Evolutionary conservation across 2,888 invertebrate genomes (phyloP).

Genomic region (Hirtodrosophila alboralis): DNA sequence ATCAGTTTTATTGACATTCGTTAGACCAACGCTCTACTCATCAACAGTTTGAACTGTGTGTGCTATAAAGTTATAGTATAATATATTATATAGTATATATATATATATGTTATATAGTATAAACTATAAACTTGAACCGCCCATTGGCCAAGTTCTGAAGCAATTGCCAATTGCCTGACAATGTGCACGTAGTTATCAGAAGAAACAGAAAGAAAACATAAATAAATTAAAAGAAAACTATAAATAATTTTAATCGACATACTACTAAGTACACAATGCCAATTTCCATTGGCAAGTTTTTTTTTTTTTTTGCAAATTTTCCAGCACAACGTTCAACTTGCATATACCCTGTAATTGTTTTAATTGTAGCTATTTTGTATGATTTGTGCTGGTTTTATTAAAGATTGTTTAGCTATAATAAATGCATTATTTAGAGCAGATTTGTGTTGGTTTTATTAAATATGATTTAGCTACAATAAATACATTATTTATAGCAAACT

Average conservation of each 20-base stretch:
- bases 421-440: no score
- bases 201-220: slow-evolving; percentile 6
- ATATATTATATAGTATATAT: no score
- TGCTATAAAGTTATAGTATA: no score
- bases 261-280: slow-evolving; percentile 1
- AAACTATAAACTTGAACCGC: slow-evolving; percentile 43
- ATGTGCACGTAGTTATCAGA: slow-evolving; percentile 36
- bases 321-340: not conserved
- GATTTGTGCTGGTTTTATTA: no score
- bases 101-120: no score
- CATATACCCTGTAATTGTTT: slow-evolving; percentile 4
- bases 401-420: no score
- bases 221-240: slow-evolving; percentile 3
- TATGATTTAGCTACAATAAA: no score
- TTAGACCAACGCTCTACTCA: slow-evolving; percentile 14
- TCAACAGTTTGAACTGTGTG: slow-evolving; percentile 1
- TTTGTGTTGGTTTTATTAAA: no score
- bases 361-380: no score
- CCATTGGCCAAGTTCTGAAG: slow-evolving; percentile 31
- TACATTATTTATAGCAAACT: no score
- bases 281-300: slow-evolving; percentile 24
- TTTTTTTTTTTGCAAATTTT: slow-evolving; percentile 37
- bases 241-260: slow-evolving; percentile 11
- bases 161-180: slow-evolving; percentile 55
- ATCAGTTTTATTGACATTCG: slow-evolving; percentile 59